A percentile compares a stretch with the other conserved stretches of the same genome.
phyloP scores from a whole-genome alignment of 2,797 vertebrate genomes.

The Pipistrellus pipistrellus region DNA sequence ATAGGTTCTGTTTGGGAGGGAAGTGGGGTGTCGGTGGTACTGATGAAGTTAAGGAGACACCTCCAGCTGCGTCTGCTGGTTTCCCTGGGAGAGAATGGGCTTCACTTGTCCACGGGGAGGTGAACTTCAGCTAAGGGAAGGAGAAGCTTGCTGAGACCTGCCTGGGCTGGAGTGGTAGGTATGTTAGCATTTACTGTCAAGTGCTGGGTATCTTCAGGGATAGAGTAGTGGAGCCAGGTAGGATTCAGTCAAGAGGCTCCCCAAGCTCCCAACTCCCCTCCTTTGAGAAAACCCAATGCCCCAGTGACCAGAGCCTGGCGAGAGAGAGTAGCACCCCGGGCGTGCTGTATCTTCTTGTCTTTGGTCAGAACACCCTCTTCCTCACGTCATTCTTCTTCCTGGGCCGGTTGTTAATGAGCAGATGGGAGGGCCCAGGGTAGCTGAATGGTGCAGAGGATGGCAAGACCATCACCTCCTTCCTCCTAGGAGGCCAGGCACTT shows the following conservation, averaged over 20 bases:
- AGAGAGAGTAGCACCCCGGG: neutral
- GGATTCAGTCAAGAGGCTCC: neutral
- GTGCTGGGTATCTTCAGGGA: neutral
- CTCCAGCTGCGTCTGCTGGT: neutral
- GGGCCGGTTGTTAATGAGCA: neutral
- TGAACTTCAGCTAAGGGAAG: neutral
- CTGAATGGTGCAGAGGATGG: neutral
- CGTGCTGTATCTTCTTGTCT: neutral
- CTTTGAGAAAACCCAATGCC: neutral
- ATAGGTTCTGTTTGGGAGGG: neutral
- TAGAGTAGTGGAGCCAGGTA: neutral
- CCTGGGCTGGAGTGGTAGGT: neutral
- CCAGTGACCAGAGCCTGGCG: neutral
- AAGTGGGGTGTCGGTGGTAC: neutral
- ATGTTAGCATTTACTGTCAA: constrained; percentile 6
- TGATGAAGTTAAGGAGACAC: neutral
- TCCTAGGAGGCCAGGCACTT: neutral
- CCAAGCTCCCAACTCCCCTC: neutral
- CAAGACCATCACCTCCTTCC: neutral
- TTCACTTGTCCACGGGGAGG: neutral
- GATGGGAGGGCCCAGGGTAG: neutral
- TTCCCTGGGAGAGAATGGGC: neutral
- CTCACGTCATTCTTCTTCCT: neutral
- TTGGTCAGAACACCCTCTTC: neutral
- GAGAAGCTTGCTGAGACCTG: neutral